Evolutionary conservation across 1,140 invertebrate species (phyloP).

Genomic region (Choristoneura fumiferana): DNA sequence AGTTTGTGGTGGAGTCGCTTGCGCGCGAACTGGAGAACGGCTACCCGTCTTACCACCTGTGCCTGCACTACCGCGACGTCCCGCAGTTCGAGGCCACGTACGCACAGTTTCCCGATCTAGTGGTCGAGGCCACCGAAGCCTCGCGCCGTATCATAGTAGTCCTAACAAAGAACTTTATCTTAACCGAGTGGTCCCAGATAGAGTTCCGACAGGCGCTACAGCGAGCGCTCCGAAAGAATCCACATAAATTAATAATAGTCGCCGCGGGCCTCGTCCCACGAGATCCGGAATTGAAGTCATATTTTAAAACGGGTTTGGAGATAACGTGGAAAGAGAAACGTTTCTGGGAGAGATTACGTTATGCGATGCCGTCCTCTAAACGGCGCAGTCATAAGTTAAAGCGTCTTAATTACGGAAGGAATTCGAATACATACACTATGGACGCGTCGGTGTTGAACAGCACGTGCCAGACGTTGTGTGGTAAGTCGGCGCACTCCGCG

Average conservation of each 20-base stretch:
- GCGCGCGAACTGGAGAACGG: conserved; percentile 88
- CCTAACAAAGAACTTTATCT: conserved; percentile 89
- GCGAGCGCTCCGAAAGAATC: conserved; percentile 88
- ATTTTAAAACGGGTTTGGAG: conserved; percentile 91
- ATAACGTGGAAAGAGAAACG: conserved; percentile 92
- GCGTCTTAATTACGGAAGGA: conserved; percentile 79
- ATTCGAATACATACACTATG: conserved; percentile 80
- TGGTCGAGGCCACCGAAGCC: conserved; percentile 92
- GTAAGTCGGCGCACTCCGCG: conserved; percentile 64
- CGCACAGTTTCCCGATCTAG: conserved; percentile 85
- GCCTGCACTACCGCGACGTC: conserved; percentile 91
- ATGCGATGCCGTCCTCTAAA: conserved; percentile 88
- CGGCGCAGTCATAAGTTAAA: conserved; percentile 81
- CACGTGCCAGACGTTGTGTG: conserved; percentile 75
- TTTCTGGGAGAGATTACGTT: conserved; percentile 94
- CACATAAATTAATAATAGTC: conserved; percentile 91
- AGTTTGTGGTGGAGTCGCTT: conserved; percentile 90
- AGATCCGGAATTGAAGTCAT: conserved; percentile 91
- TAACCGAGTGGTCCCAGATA: conserved; percentile 91
- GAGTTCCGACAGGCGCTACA: conserved; percentile 90
- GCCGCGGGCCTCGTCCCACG: conserved; percentile 89
- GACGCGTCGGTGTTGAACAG: conserved; percentile 80
- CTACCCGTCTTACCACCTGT: conserved; percentile 86
- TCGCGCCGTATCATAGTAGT: conserved; percentile 89
- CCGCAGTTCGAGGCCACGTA: conserved; percentile 88